Evolutionary conservation across 2,888 invertebrate species (phyloP).

Genomic region (Branchipolynoe longqiensis): DNA sequence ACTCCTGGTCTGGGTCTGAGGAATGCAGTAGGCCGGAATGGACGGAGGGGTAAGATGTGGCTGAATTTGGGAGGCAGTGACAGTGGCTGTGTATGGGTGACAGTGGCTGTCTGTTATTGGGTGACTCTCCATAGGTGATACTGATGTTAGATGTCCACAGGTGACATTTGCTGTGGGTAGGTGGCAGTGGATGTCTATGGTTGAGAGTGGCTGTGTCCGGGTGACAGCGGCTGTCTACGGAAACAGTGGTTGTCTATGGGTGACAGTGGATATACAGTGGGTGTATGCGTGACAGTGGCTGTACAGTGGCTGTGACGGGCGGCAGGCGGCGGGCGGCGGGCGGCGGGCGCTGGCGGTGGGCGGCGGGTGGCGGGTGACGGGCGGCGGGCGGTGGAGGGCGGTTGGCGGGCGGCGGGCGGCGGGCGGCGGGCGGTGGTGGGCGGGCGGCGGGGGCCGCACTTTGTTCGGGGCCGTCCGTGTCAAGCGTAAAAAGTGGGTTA

Average conservation of each 20-base stretch:
- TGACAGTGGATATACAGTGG: not conserved
- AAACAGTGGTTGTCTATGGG: not conserved
- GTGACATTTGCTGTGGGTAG: too few species aligned
- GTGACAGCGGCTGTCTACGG: not conserved
- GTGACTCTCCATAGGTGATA: too few species aligned
- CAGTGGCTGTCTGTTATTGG: too few species aligned
- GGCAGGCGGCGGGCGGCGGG: not conserved
- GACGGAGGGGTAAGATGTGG: too few species aligned
- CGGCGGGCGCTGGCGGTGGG: not conserved
- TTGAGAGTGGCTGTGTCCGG: not conserved
- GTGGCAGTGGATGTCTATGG: not conserved
- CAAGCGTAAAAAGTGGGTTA: constrained; percentile 54
- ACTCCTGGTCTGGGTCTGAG: too few species aligned
- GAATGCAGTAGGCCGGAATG: too few species aligned
- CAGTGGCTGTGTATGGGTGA: too few species aligned
- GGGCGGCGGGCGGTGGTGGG: not conserved
- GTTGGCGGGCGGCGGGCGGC: not conserved
- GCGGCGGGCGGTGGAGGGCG: not conserved
- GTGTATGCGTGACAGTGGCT: not conserved
- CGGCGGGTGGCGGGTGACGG: not conserved
- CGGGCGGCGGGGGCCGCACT: constrained; percentile 1
- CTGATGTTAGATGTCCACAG: too few species aligned
- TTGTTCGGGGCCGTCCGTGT: constrained; percentile 53
- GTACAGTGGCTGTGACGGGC: not conserved
- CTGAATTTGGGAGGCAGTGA: too few species aligned